A percentile compares a stretch with the other conserved stretches of the same genome.
These are phyloP conservation scores for Pachycephala philippinensis DNA, from an alignment of 2,113 vertebrate species.

Conservation along the genomic window DNA sequence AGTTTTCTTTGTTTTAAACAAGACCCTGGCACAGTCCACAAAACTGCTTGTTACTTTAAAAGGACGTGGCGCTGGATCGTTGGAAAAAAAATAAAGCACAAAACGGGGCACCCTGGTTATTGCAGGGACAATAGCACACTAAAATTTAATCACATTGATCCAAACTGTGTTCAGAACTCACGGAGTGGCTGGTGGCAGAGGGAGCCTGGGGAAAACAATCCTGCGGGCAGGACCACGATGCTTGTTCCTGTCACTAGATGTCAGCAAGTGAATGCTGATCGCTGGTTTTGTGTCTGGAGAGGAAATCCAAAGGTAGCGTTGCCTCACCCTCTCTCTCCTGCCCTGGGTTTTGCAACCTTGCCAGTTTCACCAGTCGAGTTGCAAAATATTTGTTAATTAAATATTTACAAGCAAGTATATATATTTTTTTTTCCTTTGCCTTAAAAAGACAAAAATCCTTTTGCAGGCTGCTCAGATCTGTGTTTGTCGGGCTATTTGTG, in stretches of 20 bases:
- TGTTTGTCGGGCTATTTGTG: not conserved
- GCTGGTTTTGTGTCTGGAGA: not conserved
- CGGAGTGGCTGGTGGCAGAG: not conserved
- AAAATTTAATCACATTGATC: not conserved
- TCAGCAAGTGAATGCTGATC: slow-evolving; percentile 43
- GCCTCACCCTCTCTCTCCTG: not conserved
- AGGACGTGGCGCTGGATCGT: fast-evolving
- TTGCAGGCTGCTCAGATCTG: not conserved
- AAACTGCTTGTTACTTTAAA: not conserved
- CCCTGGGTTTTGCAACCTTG: not conserved
- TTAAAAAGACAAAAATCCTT: not conserved
- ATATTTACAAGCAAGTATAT: not conserved
- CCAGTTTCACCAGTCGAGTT: not conserved
- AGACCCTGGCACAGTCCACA: too few species aligned
- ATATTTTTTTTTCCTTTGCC: too few species aligned
- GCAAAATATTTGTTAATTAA: not conserved
- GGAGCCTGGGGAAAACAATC: not conserved
- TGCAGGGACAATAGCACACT: not conserved
- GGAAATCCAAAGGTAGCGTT: fast-evolving
- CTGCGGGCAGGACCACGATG: not conserved
- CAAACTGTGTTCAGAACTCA: not conserved
- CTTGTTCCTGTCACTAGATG: slow-evolving; percentile 57
- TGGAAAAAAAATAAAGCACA: not conserved
- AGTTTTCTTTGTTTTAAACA: not conserved
- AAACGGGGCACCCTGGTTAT: not conserved